A percentile compares a stretch with the other conserved stretches of the same genome.
These are phyloP conservation scores for Bufo gargarizans DNA, from an alignment of 2,113 vertebrate genomes.

Conservation along the genomic window DNA sequence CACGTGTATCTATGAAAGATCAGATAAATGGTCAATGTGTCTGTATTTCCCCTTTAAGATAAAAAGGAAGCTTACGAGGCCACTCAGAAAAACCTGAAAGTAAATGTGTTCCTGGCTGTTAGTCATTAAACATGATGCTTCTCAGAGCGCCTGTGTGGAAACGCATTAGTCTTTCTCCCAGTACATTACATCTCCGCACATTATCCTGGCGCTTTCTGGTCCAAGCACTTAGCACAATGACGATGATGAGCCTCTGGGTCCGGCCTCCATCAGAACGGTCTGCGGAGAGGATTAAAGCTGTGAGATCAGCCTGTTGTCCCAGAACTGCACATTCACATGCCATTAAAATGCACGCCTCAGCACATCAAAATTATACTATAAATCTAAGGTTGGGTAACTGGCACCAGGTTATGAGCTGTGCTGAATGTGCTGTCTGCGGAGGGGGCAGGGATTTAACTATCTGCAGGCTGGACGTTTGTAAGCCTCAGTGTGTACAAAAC, in stretches of 20 bases:
- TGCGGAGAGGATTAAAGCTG: slow-evolving; percentile 44
- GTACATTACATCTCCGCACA: slow-evolving; percentile 16
- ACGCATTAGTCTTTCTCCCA: not conserved
- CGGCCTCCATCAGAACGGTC: slow-evolving; percentile 40
- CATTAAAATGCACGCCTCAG: slow-evolving; percentile 52
- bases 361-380: slow-evolving; percentile 52
- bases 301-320: slow-evolving; percentile 44
- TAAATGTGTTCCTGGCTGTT: not conserved
- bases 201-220: slow-evolving; percentile 29
- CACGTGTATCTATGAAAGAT: not conserved
- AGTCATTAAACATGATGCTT: slow-evolving; percentile 7
- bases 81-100: not conserved
- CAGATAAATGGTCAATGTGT: not conserved
- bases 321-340: slow-evolving; percentile 30
- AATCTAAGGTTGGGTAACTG: slow-evolving; percentile 45
- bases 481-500: not conserved
- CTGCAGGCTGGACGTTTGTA: not conserved
- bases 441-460: not conserved
- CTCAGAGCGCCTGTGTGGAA: not conserved
- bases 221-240: slow-evolving; percentile 41
- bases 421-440: slow-evolving; percentile 51
- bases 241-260: slow-evolving; percentile 7
- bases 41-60: not conserved
- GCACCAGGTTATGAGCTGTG: slow-evolving; percentile 42
- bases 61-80: not conserved